Evolutionary conservation across 2,797 vertebrate genomes (phyloP).

Genomic region (Hyperoplus lanceolatus): DNA sequence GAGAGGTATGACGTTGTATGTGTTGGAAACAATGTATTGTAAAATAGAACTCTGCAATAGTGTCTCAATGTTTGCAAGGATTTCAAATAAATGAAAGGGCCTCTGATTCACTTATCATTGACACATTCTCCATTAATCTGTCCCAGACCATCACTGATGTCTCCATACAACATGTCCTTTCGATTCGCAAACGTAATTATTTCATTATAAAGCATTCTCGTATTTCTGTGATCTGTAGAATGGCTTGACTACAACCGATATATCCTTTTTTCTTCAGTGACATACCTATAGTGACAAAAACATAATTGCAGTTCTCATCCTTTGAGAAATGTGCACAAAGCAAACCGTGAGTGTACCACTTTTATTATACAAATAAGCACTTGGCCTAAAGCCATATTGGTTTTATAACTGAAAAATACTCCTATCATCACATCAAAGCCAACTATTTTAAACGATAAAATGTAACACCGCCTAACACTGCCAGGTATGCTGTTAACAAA

Average conservation of each 20-base stretch:
- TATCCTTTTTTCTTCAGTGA: background rate
- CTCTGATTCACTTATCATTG: background rate
- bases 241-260: background rate
- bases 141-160: background rate
- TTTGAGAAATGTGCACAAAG: background rate
- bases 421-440: constrained; percentile 22
- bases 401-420: constrained; percentile 12
- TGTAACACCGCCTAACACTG: constrained; percentile 11
- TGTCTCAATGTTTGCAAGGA: background rate
- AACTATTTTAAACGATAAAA: constrained; percentile 13
- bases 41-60: background rate
- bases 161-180: background rate
- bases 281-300: constrained; percentile 2
- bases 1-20: too few relatives aligned
- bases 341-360: constrained; percentile 18
- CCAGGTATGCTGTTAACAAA: background rate
- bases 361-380: constrained; percentile 20
- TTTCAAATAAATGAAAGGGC: background rate
- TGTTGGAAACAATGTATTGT: background rate
- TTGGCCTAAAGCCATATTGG: constrained; percentile 5
- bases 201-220: background rate
- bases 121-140: background rate
- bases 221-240: background rate
- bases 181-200: background rate
- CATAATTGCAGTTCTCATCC: background rate